Conservation (phyloP, 2,888 invertebrate genomes). For the Proisotoma minuta region DNA sequence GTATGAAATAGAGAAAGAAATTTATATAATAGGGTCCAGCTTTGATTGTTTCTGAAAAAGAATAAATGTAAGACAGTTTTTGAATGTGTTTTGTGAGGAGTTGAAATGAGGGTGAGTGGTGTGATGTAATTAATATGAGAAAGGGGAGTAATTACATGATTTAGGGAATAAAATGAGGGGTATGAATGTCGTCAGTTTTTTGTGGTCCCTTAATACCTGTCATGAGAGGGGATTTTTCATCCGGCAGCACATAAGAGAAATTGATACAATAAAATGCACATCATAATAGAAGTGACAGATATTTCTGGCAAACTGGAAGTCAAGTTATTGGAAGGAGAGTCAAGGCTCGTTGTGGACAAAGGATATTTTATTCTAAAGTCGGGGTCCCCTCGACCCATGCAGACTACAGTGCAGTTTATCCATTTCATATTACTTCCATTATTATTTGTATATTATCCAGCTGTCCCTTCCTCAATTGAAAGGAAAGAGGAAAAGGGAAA, state of each 20-base stretch:
- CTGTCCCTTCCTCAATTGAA: conserved; percentile 3
- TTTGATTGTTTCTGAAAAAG: too few species aligned
- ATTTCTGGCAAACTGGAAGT: background rate
- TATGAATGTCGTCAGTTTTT: background rate
- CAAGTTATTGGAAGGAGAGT: background rate
- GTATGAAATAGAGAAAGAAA: too few species aligned
- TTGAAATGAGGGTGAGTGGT: conserved; percentile 4
- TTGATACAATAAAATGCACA: conserved; percentile 12
- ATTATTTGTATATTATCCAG: conserved; percentile 11
- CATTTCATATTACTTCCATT: conserved; percentile 12
- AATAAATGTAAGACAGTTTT: too few species aligned
- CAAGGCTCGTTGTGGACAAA: too few species aligned
- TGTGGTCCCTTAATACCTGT: background rate
- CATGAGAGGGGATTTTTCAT: background rate
- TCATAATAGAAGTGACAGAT: conserved; percentile 14
- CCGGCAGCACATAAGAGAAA: background rate
- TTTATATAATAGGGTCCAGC: too few species aligned
- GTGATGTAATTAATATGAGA: too few species aligned
- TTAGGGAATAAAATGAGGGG: background rate
- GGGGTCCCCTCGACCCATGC: background rate
- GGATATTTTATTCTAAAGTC: too few species aligned
- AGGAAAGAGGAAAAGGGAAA: conserved; percentile 1
- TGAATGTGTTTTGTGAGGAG: too few species aligned
- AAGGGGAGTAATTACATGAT: background rate
- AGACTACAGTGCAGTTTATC: conserved; percentile 1